Conservation (phyloP, 2,888 invertebrate species). For the Lochmaea capreae region DNA sequence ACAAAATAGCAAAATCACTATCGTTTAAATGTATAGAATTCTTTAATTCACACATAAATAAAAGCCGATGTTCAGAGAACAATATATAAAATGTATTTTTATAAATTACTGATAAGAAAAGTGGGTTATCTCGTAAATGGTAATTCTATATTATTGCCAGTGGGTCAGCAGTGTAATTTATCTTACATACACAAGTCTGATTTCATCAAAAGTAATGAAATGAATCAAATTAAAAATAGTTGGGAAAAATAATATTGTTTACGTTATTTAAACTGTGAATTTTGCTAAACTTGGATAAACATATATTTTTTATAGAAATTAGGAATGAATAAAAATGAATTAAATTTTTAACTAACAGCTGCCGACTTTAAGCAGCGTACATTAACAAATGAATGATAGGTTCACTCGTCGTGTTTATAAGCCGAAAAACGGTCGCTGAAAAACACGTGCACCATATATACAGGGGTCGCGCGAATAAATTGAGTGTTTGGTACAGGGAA, state of each 20-base stretch:
- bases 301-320: too few relatives aligned
- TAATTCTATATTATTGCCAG: slow-evolving; percentile 25
- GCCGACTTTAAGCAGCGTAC: not conserved
- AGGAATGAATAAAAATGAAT: too few relatives aligned
- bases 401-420: too few relatives aligned
- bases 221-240: slow-evolving; percentile 8
- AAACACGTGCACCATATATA: too few relatives aligned
- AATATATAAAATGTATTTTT: slow-evolving; percentile 21
- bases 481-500: too few relatives aligned
- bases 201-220: slow-evolving; percentile 13
- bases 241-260: not conserved
- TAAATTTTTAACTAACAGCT: too few relatives aligned
- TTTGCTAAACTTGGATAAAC: not conserved
- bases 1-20: not conserved
- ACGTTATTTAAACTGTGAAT: not conserved
- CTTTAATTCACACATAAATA: slow-evolving; percentile 15
- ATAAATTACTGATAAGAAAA: slow-evolving; percentile 25
- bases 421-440: too few relatives aligned
- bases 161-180: slow-evolving; percentile 24
- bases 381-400: not conserved
- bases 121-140: slow-evolving; percentile 29
- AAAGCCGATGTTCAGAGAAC: slow-evolving; percentile 26
- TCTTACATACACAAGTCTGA: slow-evolving; percentile 12
- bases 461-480: too few relatives aligned
- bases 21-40: not conserved